Percentiles rank a stretch among this genome's conserved stretches.
Evolutionary conservation across 2,113 vertebrate species (phyloP).

Genomic region (Lagenorhynchus albirostris): DNA sequence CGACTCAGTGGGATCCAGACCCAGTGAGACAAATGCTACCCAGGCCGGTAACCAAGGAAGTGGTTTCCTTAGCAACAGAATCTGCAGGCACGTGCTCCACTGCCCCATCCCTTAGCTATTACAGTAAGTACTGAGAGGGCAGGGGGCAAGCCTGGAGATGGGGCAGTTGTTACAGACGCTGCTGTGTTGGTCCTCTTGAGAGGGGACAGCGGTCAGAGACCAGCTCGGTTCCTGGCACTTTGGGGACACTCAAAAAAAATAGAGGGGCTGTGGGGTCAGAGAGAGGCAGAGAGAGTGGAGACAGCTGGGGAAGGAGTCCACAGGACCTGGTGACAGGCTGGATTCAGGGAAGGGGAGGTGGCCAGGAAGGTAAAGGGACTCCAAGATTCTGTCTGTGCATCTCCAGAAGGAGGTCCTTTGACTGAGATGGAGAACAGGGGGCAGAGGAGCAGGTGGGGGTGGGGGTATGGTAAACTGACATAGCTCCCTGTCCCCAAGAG

Average conservation of each 20-base stretch:
- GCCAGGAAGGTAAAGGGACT: not conserved
- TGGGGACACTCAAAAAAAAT: not conserved
- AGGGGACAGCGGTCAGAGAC: not conserved
- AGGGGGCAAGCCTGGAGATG: not conserved
- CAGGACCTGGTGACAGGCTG: not conserved
- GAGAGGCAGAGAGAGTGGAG: not conserved
- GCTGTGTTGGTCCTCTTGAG: not conserved
- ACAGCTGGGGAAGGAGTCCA: no score
- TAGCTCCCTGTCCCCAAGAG: not conserved
- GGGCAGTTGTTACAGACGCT: not conserved
- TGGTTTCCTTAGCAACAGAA: slow-evolving; percentile 76
- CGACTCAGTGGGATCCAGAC: slow-evolving; percentile 51
- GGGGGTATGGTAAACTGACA: fast-evolving
- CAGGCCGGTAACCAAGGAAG: slow-evolving; percentile 72
- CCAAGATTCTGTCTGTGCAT: not conserved
- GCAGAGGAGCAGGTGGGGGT: not conserved
- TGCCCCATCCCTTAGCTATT: slow-evolving; percentile 38
- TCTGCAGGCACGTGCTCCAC: slow-evolving; percentile 2
- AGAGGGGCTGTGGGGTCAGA: not conserved
- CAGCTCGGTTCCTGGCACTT: not conserved
- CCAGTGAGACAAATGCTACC: slow-evolving; percentile 62
- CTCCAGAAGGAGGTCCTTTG: not conserved
- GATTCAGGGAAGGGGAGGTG: not conserved
- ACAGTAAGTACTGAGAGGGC: not conserved
- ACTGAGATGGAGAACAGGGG: not conserved